Evolutionary conservation across 2,888 invertebrate species (phyloP), one percentile per base, ranked within the genome.

Genomic region (Meliscaeva auricollis): DNA sequence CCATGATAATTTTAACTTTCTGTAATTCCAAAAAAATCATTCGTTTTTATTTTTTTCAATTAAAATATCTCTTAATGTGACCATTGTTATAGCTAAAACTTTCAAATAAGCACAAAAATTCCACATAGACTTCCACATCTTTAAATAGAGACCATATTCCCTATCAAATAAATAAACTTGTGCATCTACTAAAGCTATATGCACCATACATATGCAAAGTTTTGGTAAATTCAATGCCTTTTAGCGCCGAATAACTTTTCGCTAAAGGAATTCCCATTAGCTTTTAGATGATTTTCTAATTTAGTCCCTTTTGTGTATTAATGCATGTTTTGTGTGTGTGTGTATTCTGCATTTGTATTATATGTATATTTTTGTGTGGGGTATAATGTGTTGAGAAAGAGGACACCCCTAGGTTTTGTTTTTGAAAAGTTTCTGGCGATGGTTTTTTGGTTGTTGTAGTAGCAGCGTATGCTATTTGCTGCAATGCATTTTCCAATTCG

Each of bases 231-330:
- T 46, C 41, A 79, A 79, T 74, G 75, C 66, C 46, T 62, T 62
- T 41, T 50, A 50, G 44, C 20, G 44, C 44, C 15, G 68, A 62
- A 66, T 73, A 54, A 77, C 69, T 83, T 56, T 44, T 46, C n/a
- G 44, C 48, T 38, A 35, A 66, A 84, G 79, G 78, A 84, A 84
- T 84, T 75, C 79, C 83, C 70, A 84, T 84, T 79, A 79, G 83
- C 64, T 75, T 64, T 75, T 70, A 79, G 75, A 79, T 75, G 83
- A 79, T 84, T 83, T 83, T 78, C 83, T 83, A 83, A 84, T 84
- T 79, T 75, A 79, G 83, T 79, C 74, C 69, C 83, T 79, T 84
- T 79, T 84, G 79, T 75, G 56, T 44, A 9, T 48, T 22, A 66
- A n/a, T n/a, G n/a, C n/a, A n/a, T n/a, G n/a, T 11, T 38, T 38